phyloP scores from a whole-genome alignment of 2,113 vertebrate species.

The Taurulus bubalis region DNA sequence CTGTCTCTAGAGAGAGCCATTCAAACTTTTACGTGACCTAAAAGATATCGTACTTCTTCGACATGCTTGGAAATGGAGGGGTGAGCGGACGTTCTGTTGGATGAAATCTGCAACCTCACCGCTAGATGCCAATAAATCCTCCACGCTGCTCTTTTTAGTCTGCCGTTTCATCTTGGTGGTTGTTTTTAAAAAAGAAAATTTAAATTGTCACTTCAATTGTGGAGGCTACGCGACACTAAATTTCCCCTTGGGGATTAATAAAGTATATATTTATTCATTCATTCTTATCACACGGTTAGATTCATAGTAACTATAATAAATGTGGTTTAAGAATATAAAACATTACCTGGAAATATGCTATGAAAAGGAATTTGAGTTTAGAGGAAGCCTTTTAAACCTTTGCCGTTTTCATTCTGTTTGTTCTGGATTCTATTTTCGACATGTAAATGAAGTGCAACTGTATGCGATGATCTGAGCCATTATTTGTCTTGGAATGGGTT shows the following conservation, averaged over 20 bases:
- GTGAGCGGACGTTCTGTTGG: too few relatives aligned
- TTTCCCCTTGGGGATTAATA: too few relatives aligned
- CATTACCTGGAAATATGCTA: constrained; percentile 32
- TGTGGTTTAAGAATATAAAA: constrained; percentile 22
- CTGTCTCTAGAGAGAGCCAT: neutral
- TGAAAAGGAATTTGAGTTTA: constrained; percentile 6
- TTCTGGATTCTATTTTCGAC: constrained; percentile 7
- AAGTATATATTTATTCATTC: too few relatives aligned
- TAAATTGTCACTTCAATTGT: constrained; percentile 4
- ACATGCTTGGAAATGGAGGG: too few relatives aligned
- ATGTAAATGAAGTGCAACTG: constrained; percentile 13
- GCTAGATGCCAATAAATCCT: neutral
- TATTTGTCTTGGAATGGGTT: constrained; percentile 32
- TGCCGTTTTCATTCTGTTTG: constrained; percentile 1
- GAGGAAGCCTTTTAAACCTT: constrained; percentile 1
- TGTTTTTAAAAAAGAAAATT: constrained; percentile 10
- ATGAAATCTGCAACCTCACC: too few relatives aligned
- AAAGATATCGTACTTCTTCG: neutral
- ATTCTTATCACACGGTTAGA: constrained; percentile 21
- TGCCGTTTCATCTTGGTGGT: neutral
- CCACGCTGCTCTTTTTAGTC: constrained; percentile 3
- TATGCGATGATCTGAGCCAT: neutral
- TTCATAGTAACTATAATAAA: constrained; percentile 1
- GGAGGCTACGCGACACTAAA: constrained; percentile 4
- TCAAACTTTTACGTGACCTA: neutral